Evolutionary conservation across 1,140 invertebrate species (phyloP), one percentile per base, ranked within the genome.

Genomic region (Platyura marginata): DNA sequence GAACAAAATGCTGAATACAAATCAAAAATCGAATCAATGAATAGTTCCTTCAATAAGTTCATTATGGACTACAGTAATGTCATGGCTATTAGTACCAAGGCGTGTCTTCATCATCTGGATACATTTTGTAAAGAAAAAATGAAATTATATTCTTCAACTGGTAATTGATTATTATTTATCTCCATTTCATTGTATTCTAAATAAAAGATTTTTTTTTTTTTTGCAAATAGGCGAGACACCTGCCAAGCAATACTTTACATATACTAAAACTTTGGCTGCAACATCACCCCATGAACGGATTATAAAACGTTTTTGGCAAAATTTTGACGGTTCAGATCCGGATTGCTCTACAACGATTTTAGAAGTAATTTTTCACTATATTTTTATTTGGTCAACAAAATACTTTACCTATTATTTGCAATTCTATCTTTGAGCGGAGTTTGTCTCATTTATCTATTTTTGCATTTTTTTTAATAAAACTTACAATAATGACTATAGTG

Each of bases 231-330:
- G 74, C 2, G 52, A 59, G 19, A 83, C 80, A 0, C 80, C 80
- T 2, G 59, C 62, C 2, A 71, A 71, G 45, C 64, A 57, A 44
- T 66, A 72, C 6, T 81, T 74, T 52, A 45, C 55, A 1, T 81
- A 73, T 64, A 77, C 79, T 40, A 62, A 66, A 44, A 36, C 53
- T 1, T 50, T 84, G 42, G 63, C 56, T 1, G 51, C 61, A 34
- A 81, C 79, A 2, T 82, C 80, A 1, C 79, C 79, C 1, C 74
- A 79, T 49, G 70, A 76, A 21, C 55, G 68, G 1, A 74, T 82
- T 21, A 58, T 82, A n/a, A 55, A 64, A 35, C 58, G 71, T 22
- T 78, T 70, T 51, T 61, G 72, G 0, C 49, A 59, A 34, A 55
- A 54, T 25, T 15, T 22, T 33, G 54, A 59, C 41, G 57, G 51